Conservation (phyloP, 2,113 vertebrate genomes). For the Trichechus manatus region DNA sequence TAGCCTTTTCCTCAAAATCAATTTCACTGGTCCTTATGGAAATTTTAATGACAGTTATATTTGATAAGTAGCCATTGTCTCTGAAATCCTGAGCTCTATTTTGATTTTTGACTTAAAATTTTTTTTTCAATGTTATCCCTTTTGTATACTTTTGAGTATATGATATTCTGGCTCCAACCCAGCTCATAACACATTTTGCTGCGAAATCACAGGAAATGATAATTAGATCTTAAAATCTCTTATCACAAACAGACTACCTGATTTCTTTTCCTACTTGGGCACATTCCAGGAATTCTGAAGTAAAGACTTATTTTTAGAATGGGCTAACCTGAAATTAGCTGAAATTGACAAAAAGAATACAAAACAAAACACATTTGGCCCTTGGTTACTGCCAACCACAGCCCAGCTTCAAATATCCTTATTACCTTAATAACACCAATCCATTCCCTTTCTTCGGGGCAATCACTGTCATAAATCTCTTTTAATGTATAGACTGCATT, state of each 20-base stretch:
- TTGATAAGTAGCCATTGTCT: slow-evolving; percentile 29
- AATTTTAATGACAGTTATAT: slow-evolving; percentile 45
- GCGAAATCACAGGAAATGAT: background rate
- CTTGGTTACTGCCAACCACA: background rate
- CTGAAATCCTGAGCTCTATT: slow-evolving; percentile 55
- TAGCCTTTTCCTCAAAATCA: slow-evolving; percentile 55
- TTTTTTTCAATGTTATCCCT: background rate
- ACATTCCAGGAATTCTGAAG: slow-evolving; percentile 45
- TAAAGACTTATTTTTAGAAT: slow-evolving; percentile 2
- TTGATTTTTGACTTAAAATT: slow-evolving; percentile 1
- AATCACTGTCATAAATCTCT: background rate
- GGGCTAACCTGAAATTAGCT: background rate
- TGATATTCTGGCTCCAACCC: background rate
- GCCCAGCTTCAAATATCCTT: background rate
- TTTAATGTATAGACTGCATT: background rate
- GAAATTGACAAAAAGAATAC: slow-evolving; percentile 32
- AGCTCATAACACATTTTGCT: background rate
- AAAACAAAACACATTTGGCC: slow-evolving; percentile 27
- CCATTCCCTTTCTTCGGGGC: background rate
- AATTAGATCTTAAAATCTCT: background rate
- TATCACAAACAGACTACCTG: slow-evolving; percentile 14
- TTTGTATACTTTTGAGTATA: background rate
- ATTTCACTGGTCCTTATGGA: slow-evolving; percentile 49
- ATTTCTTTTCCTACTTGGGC: slow-evolving; percentile 26
- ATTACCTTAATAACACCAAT: background rate